Percentiles rank a stretch among this genome's conserved stretches.
These are phyloP conservation scores for Linepithema humile DNA, from an alignment of 1,140 invertebrate genomes.

Conservation along the genomic window DNA sequence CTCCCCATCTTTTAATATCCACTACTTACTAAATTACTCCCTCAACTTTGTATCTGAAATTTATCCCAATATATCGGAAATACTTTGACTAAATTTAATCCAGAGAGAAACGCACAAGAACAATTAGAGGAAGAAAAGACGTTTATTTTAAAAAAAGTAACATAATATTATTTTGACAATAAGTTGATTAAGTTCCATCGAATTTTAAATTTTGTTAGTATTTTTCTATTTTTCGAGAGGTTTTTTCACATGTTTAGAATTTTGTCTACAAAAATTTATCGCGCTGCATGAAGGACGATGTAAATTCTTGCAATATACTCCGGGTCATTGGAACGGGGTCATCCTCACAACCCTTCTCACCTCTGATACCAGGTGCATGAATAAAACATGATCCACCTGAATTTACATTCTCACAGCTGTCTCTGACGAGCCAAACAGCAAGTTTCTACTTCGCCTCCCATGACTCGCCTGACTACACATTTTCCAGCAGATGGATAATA, in stretches of 20 bases:
- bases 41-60: not conserved
- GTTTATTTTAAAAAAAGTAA: not conserved
- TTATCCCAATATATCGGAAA: not conserved
- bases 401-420: conserved; percentile 61
- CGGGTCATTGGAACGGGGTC: conserved; percentile 67
- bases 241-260: too few relatives aligned
- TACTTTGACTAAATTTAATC: not conserved
- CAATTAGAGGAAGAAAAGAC: not conserved
- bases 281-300: conserved; percentile 2
- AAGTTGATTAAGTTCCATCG: too few relatives aligned
- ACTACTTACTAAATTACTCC: not conserved
- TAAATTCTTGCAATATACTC: conserved; percentile 36
- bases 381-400: conserved; percentile 66
- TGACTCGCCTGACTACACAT: not conserved
- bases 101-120: not conserved
- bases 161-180: too few relatives aligned
- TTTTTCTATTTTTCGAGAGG: too few relatives aligned
- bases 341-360: conserved; percentile 47
- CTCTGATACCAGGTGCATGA: conserved; percentile 56
- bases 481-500: not conserved
- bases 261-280: not conserved
- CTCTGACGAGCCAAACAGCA: conserved; percentile 32
- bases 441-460: not conserved
- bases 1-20: not conserved
- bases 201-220: too few relatives aligned